Percentiles rank a stretch among this genome's conserved stretches.
Evolutionary conservation across 2,888 invertebrate species (phyloP).

Genomic region (Scaptomyza polygonia): DNA sequence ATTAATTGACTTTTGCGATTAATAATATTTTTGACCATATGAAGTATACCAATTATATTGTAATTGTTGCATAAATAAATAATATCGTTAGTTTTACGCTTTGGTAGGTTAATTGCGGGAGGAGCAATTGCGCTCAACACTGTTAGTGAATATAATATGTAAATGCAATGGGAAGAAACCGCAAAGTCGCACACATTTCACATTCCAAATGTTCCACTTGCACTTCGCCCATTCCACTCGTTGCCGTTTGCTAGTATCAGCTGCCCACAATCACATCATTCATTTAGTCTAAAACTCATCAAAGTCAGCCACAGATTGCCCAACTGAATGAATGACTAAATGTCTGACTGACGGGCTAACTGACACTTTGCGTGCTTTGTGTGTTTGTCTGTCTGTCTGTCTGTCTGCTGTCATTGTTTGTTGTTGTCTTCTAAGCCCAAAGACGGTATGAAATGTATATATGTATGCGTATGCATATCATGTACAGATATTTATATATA

Average conservation of each 20-base stretch:
- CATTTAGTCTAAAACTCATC: conserved; percentile 40
- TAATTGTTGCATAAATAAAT: no score
- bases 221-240: no score
- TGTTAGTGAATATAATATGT: neutral
- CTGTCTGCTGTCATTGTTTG: conserved; percentile 39
- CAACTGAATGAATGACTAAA: neutral
- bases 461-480: conserved; percentile 12
- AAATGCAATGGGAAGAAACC: conserved; percentile 21
- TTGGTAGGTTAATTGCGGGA: no score
- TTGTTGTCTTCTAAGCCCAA: conserved; percentile 46
- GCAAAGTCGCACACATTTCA: conserved; percentile 21
- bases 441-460: conserved; percentile 38
- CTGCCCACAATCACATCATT: conserved; percentile 27
- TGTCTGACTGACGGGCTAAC: neutral
- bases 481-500: conserved; percentile 1
- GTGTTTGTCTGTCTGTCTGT: conserved; percentile 45
- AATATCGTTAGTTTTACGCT: no score
- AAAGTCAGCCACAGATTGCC: conserved; percentile 25
- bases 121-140: no score
- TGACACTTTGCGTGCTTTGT: conserved; percentile 52
- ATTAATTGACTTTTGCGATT: no score
- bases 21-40: no score
- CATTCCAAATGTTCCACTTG: neutral
- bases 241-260: neutral
- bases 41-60: no score